Evolutionary conservation across 1,140 invertebrate genomes (phyloP).

Genomic region (Saccostrea echinata): DNA sequence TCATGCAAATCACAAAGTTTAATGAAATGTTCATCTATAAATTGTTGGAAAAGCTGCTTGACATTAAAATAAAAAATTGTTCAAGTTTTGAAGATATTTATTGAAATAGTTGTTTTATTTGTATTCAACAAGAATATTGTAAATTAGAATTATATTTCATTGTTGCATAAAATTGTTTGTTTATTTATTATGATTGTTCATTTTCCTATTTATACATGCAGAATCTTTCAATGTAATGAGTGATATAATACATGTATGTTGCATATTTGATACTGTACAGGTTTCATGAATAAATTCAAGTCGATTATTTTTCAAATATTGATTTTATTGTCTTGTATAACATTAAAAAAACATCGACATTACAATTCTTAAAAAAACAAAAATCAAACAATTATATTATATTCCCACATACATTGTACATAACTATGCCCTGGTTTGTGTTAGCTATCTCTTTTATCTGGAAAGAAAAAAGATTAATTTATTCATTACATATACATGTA

Average conservation of each 20-base stretch:
- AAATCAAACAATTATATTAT: background rate
- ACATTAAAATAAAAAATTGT: background rate
- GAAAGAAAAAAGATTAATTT: background rate
- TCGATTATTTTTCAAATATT: slow-evolving; percentile 33
- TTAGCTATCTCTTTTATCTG: background rate
- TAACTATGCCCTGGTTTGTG: background rate
- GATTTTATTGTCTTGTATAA: background rate
- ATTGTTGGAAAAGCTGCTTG: background rate
- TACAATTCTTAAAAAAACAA: background rate
- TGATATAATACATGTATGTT: slow-evolving; percentile 12
- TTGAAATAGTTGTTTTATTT: background rate
- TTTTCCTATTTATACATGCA: slow-evolving; percentile 27
- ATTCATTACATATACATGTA: too few relatives aligned
- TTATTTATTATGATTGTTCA: background rate
- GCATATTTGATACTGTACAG: slow-evolving; percentile 37
- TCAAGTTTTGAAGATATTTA: slow-evolving; percentile 20
- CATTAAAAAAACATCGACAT: background rate
- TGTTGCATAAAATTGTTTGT: slow-evolving; percentile 14
- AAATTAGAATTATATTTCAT: background rate
- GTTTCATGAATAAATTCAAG: slow-evolving; percentile 16
- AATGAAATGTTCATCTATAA: background rate
- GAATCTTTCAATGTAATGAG: slow-evolving; percentile 8
- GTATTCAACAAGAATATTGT: background rate
- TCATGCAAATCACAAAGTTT: background rate
- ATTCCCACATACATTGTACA: background rate